Base-by-base conservation (phyloP, 2,888 invertebrate species). In the Amorpha juglandis region DNA sequence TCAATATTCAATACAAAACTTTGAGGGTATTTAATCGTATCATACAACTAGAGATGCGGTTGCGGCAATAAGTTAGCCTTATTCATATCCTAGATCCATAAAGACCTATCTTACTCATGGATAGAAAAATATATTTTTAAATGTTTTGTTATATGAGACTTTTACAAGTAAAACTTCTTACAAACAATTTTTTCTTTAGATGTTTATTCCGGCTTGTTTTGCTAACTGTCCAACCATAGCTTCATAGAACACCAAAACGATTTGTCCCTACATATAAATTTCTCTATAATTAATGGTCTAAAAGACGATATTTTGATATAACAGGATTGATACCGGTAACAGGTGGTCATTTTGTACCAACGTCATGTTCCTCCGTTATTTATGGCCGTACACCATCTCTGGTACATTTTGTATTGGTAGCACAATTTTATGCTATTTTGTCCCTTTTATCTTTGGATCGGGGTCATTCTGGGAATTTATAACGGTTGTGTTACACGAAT, bases 221-320 rank as follows among this genome's bases (percentile, higher is more conserved):
- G 81, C 78, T 70, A 70, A 81, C 87, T 66, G 11, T 90, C 83
- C 85, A 42, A 58, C 38, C 68, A 67, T 74, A 58, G 74, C 77
- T 71, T 73, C 75, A 75, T 70, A 78, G 77, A 84, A 83, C 79
- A 78, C 78, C 78, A 79, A 66, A 77, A 77, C 80, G 80, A 90
- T 90, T 88, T 91, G 89, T 92, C 87, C 82, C 79, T 78, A 83
- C 75, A 78, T 87, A 90, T 90, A 90, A 89, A 90, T 91, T 92
- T 90, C 84, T 82, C 70, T 78, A 85, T 87, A 91, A 92, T 91
- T 90, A 91, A 92, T 91, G 82, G 80, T 75, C 78, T 73, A 73
- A 81, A 82, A 83, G 82, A 84, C 82, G 83, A 87, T 88, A 84
- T 87, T 89, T 86, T 87, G 89, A 89, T 90, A 81, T 78, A 85